Conservation (phyloP, 2,797 vertebrate genomes). For the Numenius phaeopus region DNA sequence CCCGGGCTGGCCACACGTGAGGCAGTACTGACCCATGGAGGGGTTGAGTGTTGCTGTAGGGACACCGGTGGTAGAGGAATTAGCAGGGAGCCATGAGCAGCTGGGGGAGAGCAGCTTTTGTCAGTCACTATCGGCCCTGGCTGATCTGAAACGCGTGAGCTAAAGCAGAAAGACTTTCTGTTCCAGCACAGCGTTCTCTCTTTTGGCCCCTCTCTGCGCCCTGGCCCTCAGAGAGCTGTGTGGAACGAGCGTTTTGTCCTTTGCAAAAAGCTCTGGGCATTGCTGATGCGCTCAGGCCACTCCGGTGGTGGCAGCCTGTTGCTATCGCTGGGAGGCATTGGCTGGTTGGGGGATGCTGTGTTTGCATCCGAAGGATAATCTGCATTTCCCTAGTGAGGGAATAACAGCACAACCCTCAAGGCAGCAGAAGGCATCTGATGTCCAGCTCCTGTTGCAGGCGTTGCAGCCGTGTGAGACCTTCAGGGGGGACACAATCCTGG, state of each 20-base stretch:
- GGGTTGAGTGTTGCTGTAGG: not conserved
- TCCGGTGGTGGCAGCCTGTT: not conserved
- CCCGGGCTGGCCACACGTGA: accelerated
- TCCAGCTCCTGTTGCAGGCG: accelerated
- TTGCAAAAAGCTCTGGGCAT: not conserved
- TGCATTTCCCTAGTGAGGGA: not conserved
- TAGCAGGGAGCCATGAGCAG: not conserved
- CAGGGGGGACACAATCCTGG: not conserved
- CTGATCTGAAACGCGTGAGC: not conserved
- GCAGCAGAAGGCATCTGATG: not conserved
- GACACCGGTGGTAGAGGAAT: accelerated
- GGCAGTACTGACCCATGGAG: accelerated
- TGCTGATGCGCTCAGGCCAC: not conserved
- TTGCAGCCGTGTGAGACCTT: not conserved
- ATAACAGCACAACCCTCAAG: not conserved
- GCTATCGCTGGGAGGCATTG: not conserved
- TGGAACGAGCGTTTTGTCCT: not conserved
- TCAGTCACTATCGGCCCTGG: not conserved
- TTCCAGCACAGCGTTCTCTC: not conserved
- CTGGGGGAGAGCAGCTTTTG: not conserved
- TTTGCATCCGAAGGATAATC: not conserved
- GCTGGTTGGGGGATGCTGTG: not conserved
- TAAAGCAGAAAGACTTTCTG: not conserved
- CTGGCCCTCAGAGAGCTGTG: not conserved
- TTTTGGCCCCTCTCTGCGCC: not conserved